These are phyloP conservation scores for Drymodes brunneopygia DNA, from an alignment of 2,113 vertebrate species.

Conservation along the genomic window DNA sequence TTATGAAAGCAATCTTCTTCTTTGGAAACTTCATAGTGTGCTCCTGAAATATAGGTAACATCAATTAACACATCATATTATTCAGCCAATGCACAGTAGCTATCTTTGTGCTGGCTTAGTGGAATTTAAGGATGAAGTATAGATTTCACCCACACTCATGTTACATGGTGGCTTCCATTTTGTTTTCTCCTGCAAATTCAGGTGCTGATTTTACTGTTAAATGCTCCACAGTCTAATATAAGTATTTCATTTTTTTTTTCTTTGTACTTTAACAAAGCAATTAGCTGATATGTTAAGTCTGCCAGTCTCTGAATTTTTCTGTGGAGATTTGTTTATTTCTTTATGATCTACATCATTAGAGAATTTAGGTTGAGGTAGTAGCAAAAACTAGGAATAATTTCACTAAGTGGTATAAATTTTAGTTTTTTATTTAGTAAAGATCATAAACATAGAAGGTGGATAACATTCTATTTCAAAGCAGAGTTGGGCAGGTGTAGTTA, in stretches of 20 bases:
- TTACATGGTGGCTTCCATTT: background rate
- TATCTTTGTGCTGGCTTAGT: background rate
- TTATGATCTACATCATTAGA: background rate
- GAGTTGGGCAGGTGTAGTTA: background rate
- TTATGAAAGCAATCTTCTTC: background rate
- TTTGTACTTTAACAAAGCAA: background rate
- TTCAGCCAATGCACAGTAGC: background rate
- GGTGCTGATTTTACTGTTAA: background rate
- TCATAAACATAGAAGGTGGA: background rate
- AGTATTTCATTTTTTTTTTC: background rate
- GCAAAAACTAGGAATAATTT: background rate
- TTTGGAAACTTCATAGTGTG: background rate
- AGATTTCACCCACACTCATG: background rate
- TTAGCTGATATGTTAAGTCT: background rate
- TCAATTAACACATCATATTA: background rate
- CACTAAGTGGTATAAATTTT: background rate
- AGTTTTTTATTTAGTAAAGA: background rate
- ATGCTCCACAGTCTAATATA: background rate
- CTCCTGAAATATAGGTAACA: background rate
- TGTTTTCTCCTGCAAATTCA: background rate
- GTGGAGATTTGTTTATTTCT: background rate
- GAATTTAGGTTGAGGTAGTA: background rate
- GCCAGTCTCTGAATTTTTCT: background rate
- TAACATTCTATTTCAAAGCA: background rate
- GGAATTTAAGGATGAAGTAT: constrained; percentile 5